Conservation (phyloP, 2,797 vertebrate genomes). For the Paguma larvata region DNA sequence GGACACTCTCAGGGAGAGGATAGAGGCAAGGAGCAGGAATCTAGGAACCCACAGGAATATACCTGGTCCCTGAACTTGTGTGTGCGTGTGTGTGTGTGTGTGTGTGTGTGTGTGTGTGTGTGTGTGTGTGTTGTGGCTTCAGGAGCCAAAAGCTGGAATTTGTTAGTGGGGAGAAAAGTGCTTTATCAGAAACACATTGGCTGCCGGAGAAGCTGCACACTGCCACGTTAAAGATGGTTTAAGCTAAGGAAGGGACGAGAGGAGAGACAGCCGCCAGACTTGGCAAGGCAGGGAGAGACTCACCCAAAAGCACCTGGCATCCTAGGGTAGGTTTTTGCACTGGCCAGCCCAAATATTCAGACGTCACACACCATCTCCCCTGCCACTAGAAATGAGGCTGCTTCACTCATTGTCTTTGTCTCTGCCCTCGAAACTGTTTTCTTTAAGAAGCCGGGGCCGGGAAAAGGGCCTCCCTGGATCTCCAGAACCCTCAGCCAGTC, state of each 20-base stretch:
- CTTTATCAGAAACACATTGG: constrained; percentile 89
- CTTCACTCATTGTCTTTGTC: too few species aligned
- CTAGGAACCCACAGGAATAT: constrained; percentile 38
- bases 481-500: background rate
- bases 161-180: constrained; percentile 83
- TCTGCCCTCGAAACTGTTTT: background rate
- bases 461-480: background rate
- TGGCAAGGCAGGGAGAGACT: background rate
- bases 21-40: background rate
- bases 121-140: constrained; percentile 77
- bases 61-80: constrained; percentile 65
- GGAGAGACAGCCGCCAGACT: background rate
- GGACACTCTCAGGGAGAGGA: background rate
- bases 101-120: background rate
- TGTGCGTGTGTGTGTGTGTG: background rate
- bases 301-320: background rate
- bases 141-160: constrained; percentile 86
- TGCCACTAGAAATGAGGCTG: background rate
- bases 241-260: background rate
- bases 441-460: background rate
- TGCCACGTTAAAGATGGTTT: constrained; percentile 64
- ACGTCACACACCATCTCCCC: background rate
- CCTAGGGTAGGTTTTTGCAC: background rate
- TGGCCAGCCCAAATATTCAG: background rate
- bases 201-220: constrained; percentile 68